A percentile compares a stretch with the other conserved stretches of the same genome.
These are phyloP conservation scores for Plectropomus leopardus DNA, from an alignment of 2,113 vertebrate genomes.

Conservation along the genomic window DNA sequence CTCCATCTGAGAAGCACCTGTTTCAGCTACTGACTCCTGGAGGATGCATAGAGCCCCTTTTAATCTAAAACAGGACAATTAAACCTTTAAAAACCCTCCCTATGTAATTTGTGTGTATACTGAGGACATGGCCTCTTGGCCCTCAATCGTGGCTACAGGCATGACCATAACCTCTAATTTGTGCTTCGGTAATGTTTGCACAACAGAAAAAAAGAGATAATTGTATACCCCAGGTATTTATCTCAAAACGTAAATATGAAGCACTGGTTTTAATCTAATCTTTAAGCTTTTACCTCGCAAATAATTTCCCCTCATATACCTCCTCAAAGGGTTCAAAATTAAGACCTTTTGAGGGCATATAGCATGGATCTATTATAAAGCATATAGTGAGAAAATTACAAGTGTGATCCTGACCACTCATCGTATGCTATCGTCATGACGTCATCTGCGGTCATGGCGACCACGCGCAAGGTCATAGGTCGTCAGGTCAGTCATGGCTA, in stretches of 20 bases:
- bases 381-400: no score
- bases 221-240: neutral
- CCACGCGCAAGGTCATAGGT: no score
- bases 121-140: neutral
- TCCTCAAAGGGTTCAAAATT: neutral
- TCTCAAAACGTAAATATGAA: neutral
- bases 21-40: neutral
- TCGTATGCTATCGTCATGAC: no score
- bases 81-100: neutral
- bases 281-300: neutral
- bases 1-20: neutral
- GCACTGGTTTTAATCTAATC: neutral
- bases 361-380: no score
- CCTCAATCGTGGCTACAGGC: no score
- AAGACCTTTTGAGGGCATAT: no score
- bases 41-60: neutral
- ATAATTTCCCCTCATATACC: neutral
- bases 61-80: no score
- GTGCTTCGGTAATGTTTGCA: neutral
- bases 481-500: no score
- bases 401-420: no score
- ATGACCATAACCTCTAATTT: neutral
- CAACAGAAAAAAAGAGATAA: neutral
- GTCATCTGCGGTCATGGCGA: no score
- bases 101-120: neutral